These are phyloP conservation scores for Chelon auratus DNA, from an alignment of 2,797 vertebrate genomes.

Conservation along the genomic window DNA sequence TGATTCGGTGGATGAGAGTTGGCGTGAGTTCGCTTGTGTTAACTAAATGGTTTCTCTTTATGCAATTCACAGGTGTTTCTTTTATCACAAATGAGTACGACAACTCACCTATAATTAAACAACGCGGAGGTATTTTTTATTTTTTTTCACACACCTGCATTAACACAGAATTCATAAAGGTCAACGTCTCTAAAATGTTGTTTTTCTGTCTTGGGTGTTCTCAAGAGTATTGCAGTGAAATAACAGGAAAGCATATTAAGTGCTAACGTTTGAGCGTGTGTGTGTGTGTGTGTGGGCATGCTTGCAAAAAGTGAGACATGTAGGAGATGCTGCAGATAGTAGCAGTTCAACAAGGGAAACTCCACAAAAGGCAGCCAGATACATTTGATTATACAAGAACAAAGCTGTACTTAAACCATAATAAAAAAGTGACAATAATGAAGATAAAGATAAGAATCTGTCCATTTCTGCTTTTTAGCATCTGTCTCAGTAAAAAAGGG, in stretches of 20 bases:
- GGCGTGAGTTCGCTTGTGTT: neutral
- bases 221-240: constrained; percentile 50
- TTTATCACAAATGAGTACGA: constrained; percentile 2
- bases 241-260: constrained; percentile 63
- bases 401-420: neutral
- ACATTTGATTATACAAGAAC: neutral
- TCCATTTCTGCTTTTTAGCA: too few species aligned
- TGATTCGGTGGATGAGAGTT: too few species aligned
- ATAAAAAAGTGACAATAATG: neutral
- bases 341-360: constrained; percentile 22
- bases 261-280: neutral
- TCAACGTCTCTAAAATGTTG: neutral
- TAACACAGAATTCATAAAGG: neutral
- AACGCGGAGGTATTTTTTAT: constrained; percentile 35
- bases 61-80: constrained; percentile 7
- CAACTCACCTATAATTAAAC: constrained; percentile 15
- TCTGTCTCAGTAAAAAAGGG: too few species aligned
- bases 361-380: constrained; percentile 1
- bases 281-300: constrained; percentile 2
- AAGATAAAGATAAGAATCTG: too few species aligned
- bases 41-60: neutral
- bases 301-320: constrained; percentile 23
- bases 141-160: neutral
- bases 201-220: constrained; percentile 31
- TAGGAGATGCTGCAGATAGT: constrained; percentile 19